phyloP scores from a whole-genome alignment of 2,113 vertebrate genomes.

The Chloropsis hardwickii region DNA sequence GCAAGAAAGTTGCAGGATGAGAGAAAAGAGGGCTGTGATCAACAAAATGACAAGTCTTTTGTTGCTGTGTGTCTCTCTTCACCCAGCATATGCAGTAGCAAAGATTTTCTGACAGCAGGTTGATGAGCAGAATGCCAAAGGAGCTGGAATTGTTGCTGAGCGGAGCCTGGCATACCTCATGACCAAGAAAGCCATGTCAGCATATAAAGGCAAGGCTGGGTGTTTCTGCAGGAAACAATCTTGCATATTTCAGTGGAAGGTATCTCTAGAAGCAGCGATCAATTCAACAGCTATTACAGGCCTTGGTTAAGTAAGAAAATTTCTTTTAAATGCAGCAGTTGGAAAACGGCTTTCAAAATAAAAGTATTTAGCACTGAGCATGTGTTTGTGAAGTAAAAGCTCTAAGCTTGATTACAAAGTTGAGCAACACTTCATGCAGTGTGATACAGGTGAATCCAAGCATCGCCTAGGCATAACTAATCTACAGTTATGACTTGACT shows the following conservation, averaged over 20 bases:
- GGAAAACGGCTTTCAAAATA: not conserved
- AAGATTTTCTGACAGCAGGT: conserved; percentile 16
- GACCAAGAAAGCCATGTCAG: conserved; percentile 30
- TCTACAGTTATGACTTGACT: not conserved
- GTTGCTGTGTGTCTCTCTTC: not conserved
- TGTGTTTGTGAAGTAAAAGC: not conserved
- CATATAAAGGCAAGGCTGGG: not conserved
- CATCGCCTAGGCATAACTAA: not conserved
- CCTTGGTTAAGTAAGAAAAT: not conserved
- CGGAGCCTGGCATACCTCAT: not conserved
- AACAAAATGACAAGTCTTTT: not conserved
- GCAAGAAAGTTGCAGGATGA: not conserved
- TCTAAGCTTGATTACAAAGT: not conserved
- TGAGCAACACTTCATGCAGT: not conserved
- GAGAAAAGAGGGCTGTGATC: not conserved
- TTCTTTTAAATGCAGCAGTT: not conserved
- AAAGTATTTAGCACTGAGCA: not conserved
- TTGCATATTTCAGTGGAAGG: not conserved
- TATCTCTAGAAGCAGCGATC: not conserved
- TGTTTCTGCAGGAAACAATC: not conserved
- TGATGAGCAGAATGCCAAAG: conserved; percentile 29
- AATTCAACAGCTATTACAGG: not conserved
- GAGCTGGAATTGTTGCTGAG: not conserved
- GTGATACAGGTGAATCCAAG: not conserved
- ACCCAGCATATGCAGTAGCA: not conserved